A percentile compares a stretch with the other conserved stretches of the same genome.
These are phyloP conservation scores for Calidris pugnax DNA, from an alignment of 2,113 vertebrate genomes.

Conservation along the genomic window DNA sequence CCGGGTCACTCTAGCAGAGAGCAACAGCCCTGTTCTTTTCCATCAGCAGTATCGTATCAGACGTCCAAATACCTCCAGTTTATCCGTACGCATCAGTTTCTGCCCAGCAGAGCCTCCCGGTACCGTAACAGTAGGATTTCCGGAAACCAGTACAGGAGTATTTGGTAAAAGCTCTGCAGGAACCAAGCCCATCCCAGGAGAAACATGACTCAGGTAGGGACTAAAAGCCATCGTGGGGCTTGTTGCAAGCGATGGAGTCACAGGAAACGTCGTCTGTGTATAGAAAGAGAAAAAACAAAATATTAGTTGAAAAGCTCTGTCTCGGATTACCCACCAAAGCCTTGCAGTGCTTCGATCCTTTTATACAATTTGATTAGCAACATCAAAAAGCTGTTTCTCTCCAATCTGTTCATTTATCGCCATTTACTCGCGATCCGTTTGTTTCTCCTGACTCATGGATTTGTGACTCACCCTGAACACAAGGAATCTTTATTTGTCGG, in stretches of 20 bases:
- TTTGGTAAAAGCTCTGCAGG: constrained; percentile 92
- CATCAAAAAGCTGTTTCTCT: neutral
- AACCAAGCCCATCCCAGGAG: constrained; percentile 91
- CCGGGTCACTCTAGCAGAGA: neutral
- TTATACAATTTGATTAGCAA: neutral
- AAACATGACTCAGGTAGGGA: constrained; percentile 92
- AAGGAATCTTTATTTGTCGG: constrained; percentile 39
- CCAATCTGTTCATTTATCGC: constrained; percentile 3
- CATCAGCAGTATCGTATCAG: neutral
- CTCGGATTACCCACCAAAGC: neutral
- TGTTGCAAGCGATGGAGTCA: constrained; percentile 86
- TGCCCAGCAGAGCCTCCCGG: constrained; percentile 85
- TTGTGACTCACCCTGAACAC: constrained; percentile 38
- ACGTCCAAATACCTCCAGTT: constrained; percentile 89
- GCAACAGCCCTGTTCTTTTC: neutral
- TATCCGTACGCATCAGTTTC: constrained; percentile 93
- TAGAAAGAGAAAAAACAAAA: constrained; percentile 43
- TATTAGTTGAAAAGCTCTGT: neutral
- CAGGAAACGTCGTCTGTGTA: constrained; percentile 87
- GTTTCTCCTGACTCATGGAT: constrained; percentile 30
- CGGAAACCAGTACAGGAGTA: constrained; percentile 88
- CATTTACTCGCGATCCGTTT: neutral
- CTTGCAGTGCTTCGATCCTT: constrained; percentile 18
- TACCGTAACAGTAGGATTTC: constrained; percentile 87
- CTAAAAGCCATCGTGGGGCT: constrained; percentile 92